phyloP scores from a whole-genome alignment of 2,888 invertebrate species.

The Drosophila meridionalis region DNA sequence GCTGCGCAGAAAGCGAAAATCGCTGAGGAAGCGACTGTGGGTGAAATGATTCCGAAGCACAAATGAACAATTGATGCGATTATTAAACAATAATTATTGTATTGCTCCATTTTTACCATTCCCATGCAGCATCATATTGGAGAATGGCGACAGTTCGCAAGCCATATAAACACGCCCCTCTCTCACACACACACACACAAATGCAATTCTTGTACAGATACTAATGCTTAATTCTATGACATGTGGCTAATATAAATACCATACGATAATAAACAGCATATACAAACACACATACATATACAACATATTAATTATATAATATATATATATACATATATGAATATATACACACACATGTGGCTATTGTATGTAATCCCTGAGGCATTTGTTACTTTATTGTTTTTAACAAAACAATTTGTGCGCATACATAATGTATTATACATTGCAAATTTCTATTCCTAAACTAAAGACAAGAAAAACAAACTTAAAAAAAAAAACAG shows the following conservation, averaged over 20 bases:
- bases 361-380: slow-evolving; percentile 65
- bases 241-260: slow-evolving; percentile 75
- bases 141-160: slow-evolving; percentile 28
- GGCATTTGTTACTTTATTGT: slow-evolving; percentile 76
- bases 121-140: slow-evolving; percentile 53
- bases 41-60: slow-evolving; percentile 44
- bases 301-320: slow-evolving; percentile 21
- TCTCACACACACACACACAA: slow-evolving; percentile 34
- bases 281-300: slow-evolving; percentile 29
- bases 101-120: slow-evolving; percentile 1
- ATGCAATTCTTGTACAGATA: slow-evolving; percentile 70
- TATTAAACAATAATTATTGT: slow-evolving; percentile 4
- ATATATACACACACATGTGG: slow-evolving; percentile 18
- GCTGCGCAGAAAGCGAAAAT: slow-evolving; percentile 83
- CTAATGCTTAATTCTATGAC: slow-evolving; percentile 74
- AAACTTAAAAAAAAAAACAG: slow-evolving; percentile 20
- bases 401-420: slow-evolving; percentile 49
- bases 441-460: slow-evolving; percentile 65
- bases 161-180: slow-evolving; percentile 49
- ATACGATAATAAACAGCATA: slow-evolving; percentile 62
- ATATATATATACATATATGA: slow-evolving; percentile 18
- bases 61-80: slow-evolving; percentile 3
- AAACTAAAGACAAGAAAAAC: slow-evolving; percentile 35
- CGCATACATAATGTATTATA: slow-evolving; percentile 62
- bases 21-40: slow-evolving; percentile 81